These are phyloP conservation scores for Picus viridis DNA, from an alignment of 2,797 vertebrate genomes.

Conservation along the genomic window DNA sequence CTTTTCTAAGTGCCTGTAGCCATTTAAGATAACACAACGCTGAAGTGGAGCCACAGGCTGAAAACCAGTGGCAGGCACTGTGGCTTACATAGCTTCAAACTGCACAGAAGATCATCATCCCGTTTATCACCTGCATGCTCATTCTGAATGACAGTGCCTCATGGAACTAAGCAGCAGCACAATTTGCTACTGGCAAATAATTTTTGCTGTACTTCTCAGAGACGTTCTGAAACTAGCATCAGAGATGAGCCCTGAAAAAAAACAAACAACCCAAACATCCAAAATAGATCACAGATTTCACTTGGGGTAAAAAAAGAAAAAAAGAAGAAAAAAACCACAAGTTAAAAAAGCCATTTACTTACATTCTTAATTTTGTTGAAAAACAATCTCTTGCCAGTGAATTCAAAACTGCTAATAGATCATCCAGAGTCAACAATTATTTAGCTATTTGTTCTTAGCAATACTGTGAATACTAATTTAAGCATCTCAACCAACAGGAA, in stretches of 20 bases:
- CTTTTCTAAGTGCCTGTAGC: background rate
- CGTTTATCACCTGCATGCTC: background rate
- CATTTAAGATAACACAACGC: background rate
- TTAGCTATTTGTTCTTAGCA: background rate
- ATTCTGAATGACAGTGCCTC: rapidly evolving
- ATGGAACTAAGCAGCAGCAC: background rate
- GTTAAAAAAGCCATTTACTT: background rate
- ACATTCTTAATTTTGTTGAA: background rate
- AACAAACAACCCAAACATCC: background rate
- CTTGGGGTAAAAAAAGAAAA: background rate
- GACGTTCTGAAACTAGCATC: background rate
- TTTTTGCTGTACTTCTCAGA: background rate
- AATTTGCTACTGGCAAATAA: background rate
- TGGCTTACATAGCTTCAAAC: background rate
- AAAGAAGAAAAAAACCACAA: background rate
- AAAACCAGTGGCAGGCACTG: background rate
- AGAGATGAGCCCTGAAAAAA: background rate
- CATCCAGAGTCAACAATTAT: background rate
- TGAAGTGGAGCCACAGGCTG: background rate
- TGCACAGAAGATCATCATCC: background rate
- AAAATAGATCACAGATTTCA: background rate
- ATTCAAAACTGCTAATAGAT: background rate
- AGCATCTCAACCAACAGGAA: background rate
- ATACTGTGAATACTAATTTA: background rate
- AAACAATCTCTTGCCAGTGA: background rate